A percentile compares a stretch with the other conserved stretches of the same genome.
phyloP scores from a whole-genome alignment of 2,888 invertebrate genomes.

The Spodoptera exigua region DNA sequence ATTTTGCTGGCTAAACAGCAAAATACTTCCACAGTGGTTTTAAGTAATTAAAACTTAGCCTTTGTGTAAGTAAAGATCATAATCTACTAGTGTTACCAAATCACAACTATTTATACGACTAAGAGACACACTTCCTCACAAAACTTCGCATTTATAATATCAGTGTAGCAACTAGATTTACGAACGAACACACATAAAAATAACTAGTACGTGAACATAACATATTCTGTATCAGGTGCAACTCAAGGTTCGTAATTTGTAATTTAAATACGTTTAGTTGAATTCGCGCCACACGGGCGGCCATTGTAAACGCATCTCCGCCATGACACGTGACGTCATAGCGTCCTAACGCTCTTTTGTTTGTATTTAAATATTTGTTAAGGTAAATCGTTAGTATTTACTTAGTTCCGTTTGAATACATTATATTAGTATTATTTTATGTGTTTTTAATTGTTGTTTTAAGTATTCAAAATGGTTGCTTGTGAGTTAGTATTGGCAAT shows the following conservation, averaged over 20 bases:
- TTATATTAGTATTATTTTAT: neutral
- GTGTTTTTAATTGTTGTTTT: neutral
- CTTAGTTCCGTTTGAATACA: slow-evolving; percentile 11
- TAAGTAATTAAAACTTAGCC: too few species aligned
- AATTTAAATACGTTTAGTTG: slow-evolving; percentile 73
- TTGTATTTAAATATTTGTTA: slow-evolving; percentile 47
- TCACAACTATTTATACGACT: too few species aligned
- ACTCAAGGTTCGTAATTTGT: slow-evolving; percentile 72
- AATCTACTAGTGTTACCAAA: too few species aligned
- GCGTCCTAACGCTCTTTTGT: slow-evolving; percentile 42
- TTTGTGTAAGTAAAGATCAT: too few species aligned
- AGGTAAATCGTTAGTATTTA: slow-evolving; percentile 51
- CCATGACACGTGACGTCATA: slow-evolving; percentile 44
- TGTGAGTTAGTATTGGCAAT: too few species aligned
- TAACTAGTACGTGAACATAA: slow-evolving; percentile 25
- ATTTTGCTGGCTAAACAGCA: too few species aligned
- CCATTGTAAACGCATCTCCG: slow-evolving; percentile 48
- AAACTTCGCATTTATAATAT: slow-evolving; percentile 6
- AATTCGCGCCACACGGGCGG: slow-evolving; percentile 56
- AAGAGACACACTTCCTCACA: too few species aligned
- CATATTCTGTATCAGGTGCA: slow-evolving; percentile 59
- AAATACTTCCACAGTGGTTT: too few species aligned
- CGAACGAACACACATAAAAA: slow-evolving; percentile 11
- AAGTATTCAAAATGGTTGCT: neutral
- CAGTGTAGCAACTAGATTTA: neutral